These are phyloP conservation scores for Trachelus stipa DNA, from an alignment of 2,888 invertebrate species.

Conservation along the genomic window DNA sequence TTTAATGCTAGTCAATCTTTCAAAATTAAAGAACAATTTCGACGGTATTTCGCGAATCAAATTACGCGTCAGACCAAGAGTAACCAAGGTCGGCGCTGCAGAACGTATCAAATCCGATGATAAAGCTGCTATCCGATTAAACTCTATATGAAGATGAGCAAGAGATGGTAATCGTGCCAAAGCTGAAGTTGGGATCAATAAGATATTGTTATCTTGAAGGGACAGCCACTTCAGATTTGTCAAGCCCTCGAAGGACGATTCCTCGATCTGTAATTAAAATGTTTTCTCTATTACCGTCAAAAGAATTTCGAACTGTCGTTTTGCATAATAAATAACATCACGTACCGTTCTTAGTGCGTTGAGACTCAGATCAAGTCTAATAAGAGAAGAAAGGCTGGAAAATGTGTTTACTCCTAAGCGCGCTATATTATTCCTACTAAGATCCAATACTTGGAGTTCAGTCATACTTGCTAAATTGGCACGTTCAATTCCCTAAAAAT, in stretches of 20 bases:
- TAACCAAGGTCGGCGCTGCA: conserved; percentile 76
- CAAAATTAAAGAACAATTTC: conserved; percentile 83
- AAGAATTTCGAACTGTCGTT: neutral
- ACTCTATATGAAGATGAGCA: conserved; percentile 81
- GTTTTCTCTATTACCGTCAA: neutral
- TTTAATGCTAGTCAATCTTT: conserved; percentile 78
- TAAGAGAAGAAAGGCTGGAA: conserved; percentile 77
- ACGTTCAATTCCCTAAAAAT: conserved; percentile 80
- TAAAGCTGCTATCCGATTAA: conserved; percentile 87
- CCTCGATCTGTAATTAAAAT: conserved; percentile 77
- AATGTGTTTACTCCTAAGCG: conserved; percentile 87
- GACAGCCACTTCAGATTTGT: conserved; percentile 81
- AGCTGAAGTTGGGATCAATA: conserved; percentile 86
- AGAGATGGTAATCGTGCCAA: conserved; percentile 82
- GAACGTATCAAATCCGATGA: conserved; percentile 83
- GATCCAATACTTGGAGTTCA: conserved; percentile 80
- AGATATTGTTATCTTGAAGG: conserved; percentile 88
- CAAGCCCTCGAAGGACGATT: conserved; percentile 87
- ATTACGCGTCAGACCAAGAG: conserved; percentile 84
- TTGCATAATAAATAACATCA: conserved; percentile 29
- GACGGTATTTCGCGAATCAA: conserved; percentile 87
- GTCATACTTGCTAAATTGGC: conserved; percentile 76
- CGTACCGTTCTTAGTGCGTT: conserved; percentile 88
- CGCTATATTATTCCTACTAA: conserved; percentile 86
- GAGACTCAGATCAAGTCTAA: conserved; percentile 84